A percentile compares a stretch with the other conserved stretches of the same genome.
These are phyloP conservation scores for Myocastor coypus DNA, from an alignment of 2,113 vertebrate species.

Conservation along the genomic window DNA sequence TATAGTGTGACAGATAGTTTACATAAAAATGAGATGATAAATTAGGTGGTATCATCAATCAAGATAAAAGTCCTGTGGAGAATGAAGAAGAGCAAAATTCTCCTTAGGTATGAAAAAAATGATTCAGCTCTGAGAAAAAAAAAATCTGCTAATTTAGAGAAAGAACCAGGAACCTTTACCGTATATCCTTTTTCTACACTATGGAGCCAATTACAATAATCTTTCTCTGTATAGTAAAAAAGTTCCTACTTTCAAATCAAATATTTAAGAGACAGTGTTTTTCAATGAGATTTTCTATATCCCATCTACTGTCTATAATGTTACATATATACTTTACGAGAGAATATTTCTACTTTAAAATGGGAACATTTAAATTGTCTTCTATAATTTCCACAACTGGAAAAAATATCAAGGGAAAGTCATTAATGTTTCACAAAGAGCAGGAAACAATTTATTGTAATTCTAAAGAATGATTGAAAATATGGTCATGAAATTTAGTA, in stretches of 20 bases:
- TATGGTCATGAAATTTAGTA: neutral
- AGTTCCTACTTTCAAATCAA: neutral
- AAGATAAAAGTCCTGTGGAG: neutral
- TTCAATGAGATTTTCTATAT: neutral
- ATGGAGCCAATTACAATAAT: neutral
- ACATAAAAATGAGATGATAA: neutral
- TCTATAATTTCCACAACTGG: neutral
- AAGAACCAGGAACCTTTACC: neutral
- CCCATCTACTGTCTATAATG: neutral
- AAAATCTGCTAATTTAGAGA: neutral
- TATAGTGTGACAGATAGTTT: constrained; percentile 1
- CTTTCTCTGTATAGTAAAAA: constrained; percentile 17
- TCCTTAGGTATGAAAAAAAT: constrained; percentile 5
- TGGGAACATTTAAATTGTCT: neutral
- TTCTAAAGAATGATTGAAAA: constrained; percentile 2
- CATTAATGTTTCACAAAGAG: neutral
- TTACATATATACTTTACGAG: neutral
- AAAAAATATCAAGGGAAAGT: neutral
- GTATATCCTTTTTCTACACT: neutral
- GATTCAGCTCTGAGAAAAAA: neutral
- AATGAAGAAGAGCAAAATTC: neutral
- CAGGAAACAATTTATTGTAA: neutral
- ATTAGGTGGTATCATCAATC: neutral
- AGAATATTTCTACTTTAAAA: neutral
- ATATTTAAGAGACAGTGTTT: neutral